Conservation (phyloP, 2,888 invertebrate species). For the Gerris lacustris region DNA sequence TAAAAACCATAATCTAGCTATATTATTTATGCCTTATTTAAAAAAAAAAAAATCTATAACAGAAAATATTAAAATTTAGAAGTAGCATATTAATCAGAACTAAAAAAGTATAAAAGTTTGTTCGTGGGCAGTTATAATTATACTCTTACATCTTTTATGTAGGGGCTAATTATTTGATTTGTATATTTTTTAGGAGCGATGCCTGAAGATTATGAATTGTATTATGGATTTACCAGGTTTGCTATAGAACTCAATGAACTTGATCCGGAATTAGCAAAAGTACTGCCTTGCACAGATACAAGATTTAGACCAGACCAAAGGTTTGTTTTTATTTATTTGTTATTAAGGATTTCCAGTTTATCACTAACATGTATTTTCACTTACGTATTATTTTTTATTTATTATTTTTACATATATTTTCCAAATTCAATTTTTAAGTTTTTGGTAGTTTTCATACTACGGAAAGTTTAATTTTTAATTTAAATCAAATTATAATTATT, state of each 20-base stretch:
- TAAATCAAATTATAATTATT: background rate
- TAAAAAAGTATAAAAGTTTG: no score
- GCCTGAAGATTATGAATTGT: slow-evolving; percentile 65
- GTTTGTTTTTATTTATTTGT: slow-evolving; percentile 22
- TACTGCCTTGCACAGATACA: slow-evolving; percentile 63
- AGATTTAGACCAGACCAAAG: slow-evolving; percentile 66
- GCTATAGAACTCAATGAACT: slow-evolving; percentile 73
- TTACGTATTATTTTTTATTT: background rate
- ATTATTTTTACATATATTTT: background rate
- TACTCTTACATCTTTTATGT: no score
- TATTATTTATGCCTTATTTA: no score
- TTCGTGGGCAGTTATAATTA: no score
- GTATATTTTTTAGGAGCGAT: slow-evolving; percentile 47
- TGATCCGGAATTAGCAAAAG: slow-evolving; percentile 47
- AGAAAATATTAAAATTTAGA: no score
- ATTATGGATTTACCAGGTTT: slow-evolving; percentile 74
- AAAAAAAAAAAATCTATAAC: no score
- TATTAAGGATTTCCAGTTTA: no score
- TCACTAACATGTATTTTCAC: no score
- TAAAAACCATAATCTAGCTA: no score
- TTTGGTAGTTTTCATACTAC: background rate
- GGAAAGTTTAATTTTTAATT: background rate
- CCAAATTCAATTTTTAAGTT: background rate
- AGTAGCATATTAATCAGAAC: no score
- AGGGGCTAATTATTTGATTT: no score